Evolutionary conservation across 92 coral and sea anemone genomes (phyloP), one percentile per base, ranked within the genome.

Genomic region (Porites rus): DNA sequence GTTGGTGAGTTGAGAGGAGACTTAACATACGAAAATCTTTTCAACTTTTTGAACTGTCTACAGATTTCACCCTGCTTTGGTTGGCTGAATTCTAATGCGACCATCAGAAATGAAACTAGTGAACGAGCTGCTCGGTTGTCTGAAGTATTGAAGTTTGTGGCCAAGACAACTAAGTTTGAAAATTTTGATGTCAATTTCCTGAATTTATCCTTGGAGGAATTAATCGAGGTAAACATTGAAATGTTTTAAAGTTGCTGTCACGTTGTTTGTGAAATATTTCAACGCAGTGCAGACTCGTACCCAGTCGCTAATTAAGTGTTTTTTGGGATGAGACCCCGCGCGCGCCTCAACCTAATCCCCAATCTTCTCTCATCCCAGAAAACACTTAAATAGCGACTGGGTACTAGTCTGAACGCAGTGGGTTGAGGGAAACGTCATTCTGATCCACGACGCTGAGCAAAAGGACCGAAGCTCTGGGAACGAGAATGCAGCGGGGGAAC

Each of bases 1-100:
- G 92, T 97, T 76, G 99, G 99, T 6, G 79, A 88, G 19, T 89
- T 97, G 50, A 94, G 94, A 50, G 88, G 88, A 8, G 99, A 97
- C 73, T 96, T 95, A 16, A 97, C 99, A 0, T 97, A 97, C 62
- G 87, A 93, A 58, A 75, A 83, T 50, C 78, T 97, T 76, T 97
- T 95, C 85, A 96, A 95, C 79, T 97, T 95, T 68, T 7, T 97
- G 89, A 97, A 97, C 88, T 97, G 99, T 76, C 87, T 97, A 21
- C 92, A 95, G n/a, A 59, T 95, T 31, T 95, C 99, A 5, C 98
- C 98, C 0, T 97, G 99, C 74, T 96, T 82, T 73, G 99, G 98
- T 2, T 97, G 90, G 86, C 25, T 97, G 93, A 97, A 97, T 77
- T 90, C 93, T 9, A 97, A 97, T 75, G 95, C 92, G 92, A 90